Evolutionary conservation across 2,888 invertebrate genomes (phyloP).

Genomic region (Ophraella communa): DNA sequence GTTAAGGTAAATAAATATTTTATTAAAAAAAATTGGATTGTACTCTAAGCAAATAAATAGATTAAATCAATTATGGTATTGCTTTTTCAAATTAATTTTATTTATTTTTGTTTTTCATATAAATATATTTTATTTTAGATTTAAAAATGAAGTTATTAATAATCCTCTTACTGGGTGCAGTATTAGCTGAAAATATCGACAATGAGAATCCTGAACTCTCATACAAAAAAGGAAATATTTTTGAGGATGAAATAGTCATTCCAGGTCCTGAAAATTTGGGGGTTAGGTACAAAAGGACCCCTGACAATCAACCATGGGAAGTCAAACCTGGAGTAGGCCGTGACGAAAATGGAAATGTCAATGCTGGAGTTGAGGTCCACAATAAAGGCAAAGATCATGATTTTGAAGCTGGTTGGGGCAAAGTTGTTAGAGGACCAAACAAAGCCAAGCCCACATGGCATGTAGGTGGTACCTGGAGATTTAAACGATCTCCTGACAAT

Average conservation of each 20-base stretch:
- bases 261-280: too few species aligned
- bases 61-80: too few species aligned
- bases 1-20: too few species aligned
- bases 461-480: constrained; percentile 33
- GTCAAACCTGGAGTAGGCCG: neutral
- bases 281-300: neutral
- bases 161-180: too few species aligned
- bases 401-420: constrained; percentile 31
- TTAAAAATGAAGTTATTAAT: too few species aligned
- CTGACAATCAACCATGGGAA: constrained; percentile 1
- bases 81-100: too few species aligned
- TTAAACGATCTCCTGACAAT: constrained; percentile 4
- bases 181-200: constrained; percentile 21
- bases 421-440: constrained; percentile 33
- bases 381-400: constrained; percentile 35
- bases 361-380: constrained; percentile 22
- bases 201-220: constrained; percentile 1
- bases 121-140: too few species aligned
- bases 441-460: constrained; percentile 34
- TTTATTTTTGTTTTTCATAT: too few species aligned
- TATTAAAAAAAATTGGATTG: too few species aligned
- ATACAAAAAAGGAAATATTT: too few species aligned
- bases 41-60: too few species aligned
- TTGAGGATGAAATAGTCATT: too few species aligned
- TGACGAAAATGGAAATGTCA: constrained; percentile 31